phyloP scores from a whole-genome alignment of 2,113 vertebrate genomes.

The Xenus cinereus region DNA sequence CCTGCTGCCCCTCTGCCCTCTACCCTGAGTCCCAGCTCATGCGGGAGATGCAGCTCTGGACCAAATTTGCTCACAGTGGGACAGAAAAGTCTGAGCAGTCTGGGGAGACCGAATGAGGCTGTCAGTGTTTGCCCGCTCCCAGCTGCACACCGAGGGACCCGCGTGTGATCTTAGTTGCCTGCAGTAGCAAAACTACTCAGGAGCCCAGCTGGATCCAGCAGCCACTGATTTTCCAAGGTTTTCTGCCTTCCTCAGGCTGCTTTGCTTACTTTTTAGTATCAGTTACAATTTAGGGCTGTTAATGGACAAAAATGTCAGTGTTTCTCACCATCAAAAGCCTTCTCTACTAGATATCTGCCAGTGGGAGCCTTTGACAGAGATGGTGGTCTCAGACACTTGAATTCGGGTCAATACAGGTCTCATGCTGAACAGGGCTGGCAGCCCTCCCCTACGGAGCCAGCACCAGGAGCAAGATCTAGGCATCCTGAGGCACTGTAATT shows the following conservation, averaged over 20 bases:
- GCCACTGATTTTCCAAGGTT: not conserved
- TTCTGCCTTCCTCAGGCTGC: not conserved
- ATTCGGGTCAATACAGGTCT: not conserved
- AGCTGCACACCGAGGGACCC: not conserved
- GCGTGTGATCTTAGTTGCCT: not conserved
- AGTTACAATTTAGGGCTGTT: not conserved
- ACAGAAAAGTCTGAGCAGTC: not conserved
- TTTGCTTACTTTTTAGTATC: not conserved
- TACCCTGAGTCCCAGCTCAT: rapidly evolving
- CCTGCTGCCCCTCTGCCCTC: not conserved
- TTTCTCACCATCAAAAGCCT: not conserved
- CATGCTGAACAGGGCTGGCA: not conserved
- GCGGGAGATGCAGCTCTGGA: rapidly evolving
- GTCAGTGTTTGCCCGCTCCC: not conserved
- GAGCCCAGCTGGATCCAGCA: not conserved
- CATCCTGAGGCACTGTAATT: conserved; percentile 11
- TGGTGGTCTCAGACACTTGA: not conserved
- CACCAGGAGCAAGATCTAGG: not conserved
- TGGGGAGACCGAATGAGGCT: not conserved
- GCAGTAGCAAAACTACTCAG: not conserved
- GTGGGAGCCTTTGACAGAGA: not conserved
- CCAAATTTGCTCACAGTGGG: not conserved
- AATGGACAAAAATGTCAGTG: not conserved
- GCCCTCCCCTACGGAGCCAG: not conserved
- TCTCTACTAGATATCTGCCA: not conserved